Conservation (phyloP, 2,797 vertebrate species). For the Falco rusticolus region DNA sequence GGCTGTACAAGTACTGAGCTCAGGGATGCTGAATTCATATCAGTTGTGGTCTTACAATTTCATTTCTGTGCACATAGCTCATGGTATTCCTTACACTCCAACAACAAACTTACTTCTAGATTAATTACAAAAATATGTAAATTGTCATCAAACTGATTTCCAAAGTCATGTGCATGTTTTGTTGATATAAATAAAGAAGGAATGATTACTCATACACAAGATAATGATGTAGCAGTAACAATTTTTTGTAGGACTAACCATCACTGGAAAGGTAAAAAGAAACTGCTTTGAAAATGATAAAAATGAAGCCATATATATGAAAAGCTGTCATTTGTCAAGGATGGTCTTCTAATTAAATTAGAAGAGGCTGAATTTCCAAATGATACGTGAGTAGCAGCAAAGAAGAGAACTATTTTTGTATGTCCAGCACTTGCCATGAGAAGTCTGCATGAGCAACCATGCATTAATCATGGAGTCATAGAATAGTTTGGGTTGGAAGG, state of each 20-base stretch:
- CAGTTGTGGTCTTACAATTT: background rate
- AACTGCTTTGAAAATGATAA: background rate
- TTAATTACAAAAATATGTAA: background rate
- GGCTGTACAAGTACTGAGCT: background rate
- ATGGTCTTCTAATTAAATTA: slow-evolving; percentile 46
- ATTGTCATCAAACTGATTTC: background rate
- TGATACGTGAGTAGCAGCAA: background rate
- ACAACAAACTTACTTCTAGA: background rate
- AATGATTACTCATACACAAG: background rate
- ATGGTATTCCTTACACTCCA: background rate
- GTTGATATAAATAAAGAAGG: background rate
- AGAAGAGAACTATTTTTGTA: background rate
- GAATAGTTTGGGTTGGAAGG: background rate
- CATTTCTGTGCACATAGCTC: background rate
- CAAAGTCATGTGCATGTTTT: background rate
- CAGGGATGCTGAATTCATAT: background rate
- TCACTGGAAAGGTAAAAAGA: background rate
- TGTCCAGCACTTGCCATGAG: background rate
- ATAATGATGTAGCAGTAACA: background rate
- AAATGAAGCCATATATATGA: background rate
- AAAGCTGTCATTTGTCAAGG: background rate
- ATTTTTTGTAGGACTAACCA: background rate
- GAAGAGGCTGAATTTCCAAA: background rate
- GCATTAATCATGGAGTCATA: background rate
- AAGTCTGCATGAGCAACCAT: background rate